phyloP scores from a whole-genome alignment of 1,140 invertebrate species.

The Sipha flava region DNA sequence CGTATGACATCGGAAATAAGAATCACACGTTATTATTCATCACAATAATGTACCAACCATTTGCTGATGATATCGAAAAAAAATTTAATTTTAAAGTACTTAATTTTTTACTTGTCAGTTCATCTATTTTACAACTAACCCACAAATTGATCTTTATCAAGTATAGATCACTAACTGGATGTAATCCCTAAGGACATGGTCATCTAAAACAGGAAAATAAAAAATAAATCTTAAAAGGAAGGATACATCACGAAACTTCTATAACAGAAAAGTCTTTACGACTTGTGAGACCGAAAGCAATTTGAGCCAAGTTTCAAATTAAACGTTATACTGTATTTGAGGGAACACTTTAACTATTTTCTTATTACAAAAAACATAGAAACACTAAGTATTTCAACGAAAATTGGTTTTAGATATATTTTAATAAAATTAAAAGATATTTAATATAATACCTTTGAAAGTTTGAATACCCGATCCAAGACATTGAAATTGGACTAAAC shows the following conservation, averaged over 20 bases:
- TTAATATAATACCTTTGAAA: neutral
- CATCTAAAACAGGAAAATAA: neutral
- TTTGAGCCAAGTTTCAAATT: slow-evolving; percentile 11
- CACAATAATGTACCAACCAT: too few relatives aligned
- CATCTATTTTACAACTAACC: neutral
- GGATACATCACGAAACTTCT: neutral
- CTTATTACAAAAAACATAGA: neutral
- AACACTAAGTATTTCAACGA: neutral
- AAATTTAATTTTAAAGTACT: too few relatives aligned
- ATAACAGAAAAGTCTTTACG: slow-evolving; percentile 5
- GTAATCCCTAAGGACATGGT: neutral
- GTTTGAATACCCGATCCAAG: neutral
- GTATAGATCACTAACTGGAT: neutral
- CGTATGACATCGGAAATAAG: too few relatives aligned
- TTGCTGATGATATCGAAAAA: too few relatives aligned
- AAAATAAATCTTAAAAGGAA: neutral
- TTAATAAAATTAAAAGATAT: neutral
- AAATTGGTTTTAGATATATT: neutral
- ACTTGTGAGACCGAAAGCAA: slow-evolving; percentile 11
- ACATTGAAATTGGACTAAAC: neutral
- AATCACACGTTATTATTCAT: too few relatives aligned
- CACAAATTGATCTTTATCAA: neutral
- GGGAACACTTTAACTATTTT: neutral
- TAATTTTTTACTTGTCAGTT: neutral
- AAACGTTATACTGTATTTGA: neutral